Conservation (phyloP, 2,113 vertebrate genomes). For the Neolamprologus modestus region DNA sequence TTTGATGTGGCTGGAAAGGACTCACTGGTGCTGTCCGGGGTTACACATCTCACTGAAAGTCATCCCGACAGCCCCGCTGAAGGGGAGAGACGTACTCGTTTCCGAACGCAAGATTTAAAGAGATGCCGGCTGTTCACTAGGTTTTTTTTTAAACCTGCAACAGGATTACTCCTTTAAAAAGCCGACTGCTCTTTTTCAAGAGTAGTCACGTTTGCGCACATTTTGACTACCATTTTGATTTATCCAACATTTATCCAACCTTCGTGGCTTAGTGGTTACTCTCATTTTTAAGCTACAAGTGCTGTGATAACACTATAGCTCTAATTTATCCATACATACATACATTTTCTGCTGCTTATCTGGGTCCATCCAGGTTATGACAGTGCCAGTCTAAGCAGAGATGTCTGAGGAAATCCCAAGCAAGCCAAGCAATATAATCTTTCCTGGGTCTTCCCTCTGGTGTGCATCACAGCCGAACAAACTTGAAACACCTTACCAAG, state of each 20-base stretch:
- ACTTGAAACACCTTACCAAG: background rate
- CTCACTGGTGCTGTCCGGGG: slow-evolving; percentile 18
- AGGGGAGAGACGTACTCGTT: background rate
- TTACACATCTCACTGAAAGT: slow-evolving; percentile 6
- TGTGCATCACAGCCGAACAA: background rate
- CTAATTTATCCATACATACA: background rate
- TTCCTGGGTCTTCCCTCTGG: background rate
- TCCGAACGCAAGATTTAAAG: background rate
- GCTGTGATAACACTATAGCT: background rate
- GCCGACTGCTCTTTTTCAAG: background rate
- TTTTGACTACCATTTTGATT: background rate
- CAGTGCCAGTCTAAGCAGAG: background rate
- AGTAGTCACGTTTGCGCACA: background rate
- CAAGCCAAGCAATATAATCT: background rate
- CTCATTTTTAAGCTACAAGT: background rate
- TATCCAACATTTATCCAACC: background rate
- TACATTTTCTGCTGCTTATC: background rate
- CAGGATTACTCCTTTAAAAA: background rate
- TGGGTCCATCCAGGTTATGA: background rate
- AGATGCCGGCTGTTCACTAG: background rate
- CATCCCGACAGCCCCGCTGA: background rate
- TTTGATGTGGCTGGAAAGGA: slow-evolving; percentile 24
- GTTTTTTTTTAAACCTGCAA: background rate
- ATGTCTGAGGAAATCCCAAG: background rate
- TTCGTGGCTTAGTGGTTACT: background rate